Percentiles rank a stretch among this genome's conserved stretches.
Evolutionary conservation across 2,113 vertebrate genomes (phyloP).

Genomic region (Butorides virescens): DNA sequence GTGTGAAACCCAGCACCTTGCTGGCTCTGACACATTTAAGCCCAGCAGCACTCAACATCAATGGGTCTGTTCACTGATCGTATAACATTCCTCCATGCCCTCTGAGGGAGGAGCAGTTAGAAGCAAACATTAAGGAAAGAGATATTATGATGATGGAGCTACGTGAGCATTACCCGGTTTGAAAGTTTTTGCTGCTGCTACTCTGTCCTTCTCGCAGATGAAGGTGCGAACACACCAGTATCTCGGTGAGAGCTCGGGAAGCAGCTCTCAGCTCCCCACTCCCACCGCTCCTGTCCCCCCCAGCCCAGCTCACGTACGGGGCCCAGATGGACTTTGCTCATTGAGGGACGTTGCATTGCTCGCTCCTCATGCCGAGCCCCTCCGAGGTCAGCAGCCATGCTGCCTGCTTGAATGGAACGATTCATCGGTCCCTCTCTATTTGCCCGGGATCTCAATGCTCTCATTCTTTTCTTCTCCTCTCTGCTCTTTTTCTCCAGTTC

Average conservation of each 20-base stretch:
- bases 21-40: neutral
- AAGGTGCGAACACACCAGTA: fast-evolving
- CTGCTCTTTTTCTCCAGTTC: conserved; percentile 1
- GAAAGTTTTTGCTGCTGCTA: neutral
- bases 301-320: neutral
- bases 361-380: neutral
- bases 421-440: conserved; percentile 26
- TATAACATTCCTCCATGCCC: fast-evolving
- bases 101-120: neutral
- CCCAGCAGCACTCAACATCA: neutral
- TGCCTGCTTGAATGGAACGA: neutral
- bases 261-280: neutral
- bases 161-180: fast-evolving
- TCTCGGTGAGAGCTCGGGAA: neutral
- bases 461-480: neutral
- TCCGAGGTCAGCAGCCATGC: neutral
- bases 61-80: neutral
- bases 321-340: neutral
- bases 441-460: neutral
- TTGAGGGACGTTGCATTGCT: neutral
- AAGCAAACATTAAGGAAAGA: neutral
- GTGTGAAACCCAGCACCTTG: fast-evolving
- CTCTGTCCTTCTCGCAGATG: fast-evolving
- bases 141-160: neutral
- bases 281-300: fast-evolving